These are phyloP conservation scores for Halictus rubicundus DNA, from an alignment of 1,140 invertebrate genomes.

Conservation along the genomic window DNA sequence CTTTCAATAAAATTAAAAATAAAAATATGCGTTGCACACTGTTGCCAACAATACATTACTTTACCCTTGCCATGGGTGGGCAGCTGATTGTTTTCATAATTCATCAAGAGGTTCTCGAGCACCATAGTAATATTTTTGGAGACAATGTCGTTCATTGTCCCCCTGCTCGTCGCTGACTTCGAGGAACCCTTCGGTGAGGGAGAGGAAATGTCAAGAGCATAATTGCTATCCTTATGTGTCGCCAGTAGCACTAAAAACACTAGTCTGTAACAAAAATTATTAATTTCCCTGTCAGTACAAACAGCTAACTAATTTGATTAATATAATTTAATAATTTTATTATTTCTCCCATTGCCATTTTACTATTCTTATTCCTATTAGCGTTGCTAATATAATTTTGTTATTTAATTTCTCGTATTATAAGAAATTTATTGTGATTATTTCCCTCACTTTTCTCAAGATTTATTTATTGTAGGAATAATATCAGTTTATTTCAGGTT, in stretches of 20 bases:
- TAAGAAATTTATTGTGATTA: too few relatives aligned
- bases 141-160: conserved; percentile 85
- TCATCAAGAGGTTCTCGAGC: conserved; percentile 91
- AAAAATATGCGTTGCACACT: too few relatives aligned
- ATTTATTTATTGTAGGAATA: too few relatives aligned
- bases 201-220: conserved; percentile 43
- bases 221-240: conserved; percentile 66
- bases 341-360: too few relatives aligned
- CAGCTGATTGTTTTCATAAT: conserved; percentile 94
- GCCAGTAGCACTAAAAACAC: conserved; percentile 63
- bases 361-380: too few relatives aligned
- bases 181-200: conserved; percentile 17
- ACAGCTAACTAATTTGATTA: too few relatives aligned
- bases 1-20: background rate
- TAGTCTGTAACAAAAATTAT: conserved; percentile 55
- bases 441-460: too few relatives aligned
- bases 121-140: conserved; percentile 91
- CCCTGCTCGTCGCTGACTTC: conserved; percentile 72
- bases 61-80: conserved; percentile 91
- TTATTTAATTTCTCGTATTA: too few relatives aligned
- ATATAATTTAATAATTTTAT: too few relatives aligned
- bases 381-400: too few relatives aligned
- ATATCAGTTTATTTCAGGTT: too few relatives aligned
- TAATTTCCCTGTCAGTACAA: background rate
- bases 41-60: background rate